These are phyloP conservation scores for Clostera curtula DNA, from an alignment of 2,888 invertebrate species.

Conservation along the genomic window DNA sequence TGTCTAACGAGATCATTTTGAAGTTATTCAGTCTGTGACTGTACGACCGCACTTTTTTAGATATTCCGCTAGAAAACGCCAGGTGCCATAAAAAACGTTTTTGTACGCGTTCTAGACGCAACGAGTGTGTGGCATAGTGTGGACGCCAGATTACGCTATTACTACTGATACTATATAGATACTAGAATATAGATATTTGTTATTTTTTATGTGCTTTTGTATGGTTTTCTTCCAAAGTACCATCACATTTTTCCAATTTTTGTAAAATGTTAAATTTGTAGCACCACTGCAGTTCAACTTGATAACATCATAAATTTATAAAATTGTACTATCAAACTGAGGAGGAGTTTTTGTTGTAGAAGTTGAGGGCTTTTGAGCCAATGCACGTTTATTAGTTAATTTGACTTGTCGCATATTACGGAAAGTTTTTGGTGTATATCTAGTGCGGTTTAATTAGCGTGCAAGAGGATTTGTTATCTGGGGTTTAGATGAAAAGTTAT, in stretches of 20 bases:
- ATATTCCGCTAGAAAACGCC: no score
- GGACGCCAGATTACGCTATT: no score
- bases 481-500: slow-evolving; percentile 2
- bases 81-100: no score
- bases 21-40: no score
- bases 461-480: slow-evolving; percentile 1
- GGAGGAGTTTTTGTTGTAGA: slow-evolving; percentile 1
- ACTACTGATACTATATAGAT: no score
- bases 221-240: slow-evolving; percentile 3
- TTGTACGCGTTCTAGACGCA: no score
- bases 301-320: slow-evolving; percentile 2
- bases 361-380: slow-evolving; percentile 1
- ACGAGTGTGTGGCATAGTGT: no score
- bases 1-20: no score
- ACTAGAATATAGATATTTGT: no score
- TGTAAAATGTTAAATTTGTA: slow-evolving; percentile 2
- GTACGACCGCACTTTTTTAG: no score
- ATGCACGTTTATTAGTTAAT: slow-evolving; percentile 1
- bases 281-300: slow-evolving; percentile 1
- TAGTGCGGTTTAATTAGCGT: no score
- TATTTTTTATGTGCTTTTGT: no score
- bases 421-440: slow-evolving; percentile 1
- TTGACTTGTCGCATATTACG: slow-evolving; percentile 2
- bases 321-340: slow-evolving; percentile 2
- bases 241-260: slow-evolving; percentile 2